Evolutionary conservation across 2,113 vertebrate species (phyloP).

Genomic region (Crotophaga sulcirostris): DNA sequence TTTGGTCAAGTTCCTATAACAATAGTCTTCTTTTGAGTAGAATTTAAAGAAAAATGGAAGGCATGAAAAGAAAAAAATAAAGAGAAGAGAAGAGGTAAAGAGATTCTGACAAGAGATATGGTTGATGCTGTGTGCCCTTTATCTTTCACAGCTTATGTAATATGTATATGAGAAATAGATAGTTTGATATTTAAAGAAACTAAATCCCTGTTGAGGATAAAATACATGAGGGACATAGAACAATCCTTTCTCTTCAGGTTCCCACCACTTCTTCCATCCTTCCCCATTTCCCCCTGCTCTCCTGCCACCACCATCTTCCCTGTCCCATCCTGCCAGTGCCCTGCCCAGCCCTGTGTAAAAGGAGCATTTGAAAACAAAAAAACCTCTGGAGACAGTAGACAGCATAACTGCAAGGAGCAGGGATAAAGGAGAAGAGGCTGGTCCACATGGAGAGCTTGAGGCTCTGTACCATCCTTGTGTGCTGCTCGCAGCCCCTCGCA

Average conservation of each 20-base stretch:
- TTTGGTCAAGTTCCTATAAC: not conserved
- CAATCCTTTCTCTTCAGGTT: not conserved
- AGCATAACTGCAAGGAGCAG: not conserved
- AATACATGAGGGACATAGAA: constrained; percentile 48
- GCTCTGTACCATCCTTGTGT: not conserved
- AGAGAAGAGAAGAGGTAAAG: not conserved
- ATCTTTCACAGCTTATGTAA: constrained; percentile 60
- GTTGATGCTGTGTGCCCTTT: constrained; percentile 47
- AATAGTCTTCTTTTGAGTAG: not conserved
- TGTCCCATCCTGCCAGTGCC: not conserved
- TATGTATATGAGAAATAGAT: constrained; percentile 60
- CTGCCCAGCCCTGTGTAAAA: not conserved
- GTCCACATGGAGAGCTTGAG: not conserved
- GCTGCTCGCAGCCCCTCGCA: not conserved
- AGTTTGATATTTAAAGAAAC: constrained; percentile 61
- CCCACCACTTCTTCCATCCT: not conserved
- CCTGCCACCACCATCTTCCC: not conserved
- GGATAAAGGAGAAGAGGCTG: not conserved
- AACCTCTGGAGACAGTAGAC: not conserved
- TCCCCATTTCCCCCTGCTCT: not conserved
- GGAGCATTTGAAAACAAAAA: not conserved
- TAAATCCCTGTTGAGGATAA: constrained; percentile 52
- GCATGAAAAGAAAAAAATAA: not conserved
- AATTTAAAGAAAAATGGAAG: not conserved
- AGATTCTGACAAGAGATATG: constrained; percentile 35